A percentile compares a stretch with the other conserved stretches of the same genome.
Conservation (phyloP, 2,888 invertebrate genomes). For the Agapetus fuscipes region DNA sequence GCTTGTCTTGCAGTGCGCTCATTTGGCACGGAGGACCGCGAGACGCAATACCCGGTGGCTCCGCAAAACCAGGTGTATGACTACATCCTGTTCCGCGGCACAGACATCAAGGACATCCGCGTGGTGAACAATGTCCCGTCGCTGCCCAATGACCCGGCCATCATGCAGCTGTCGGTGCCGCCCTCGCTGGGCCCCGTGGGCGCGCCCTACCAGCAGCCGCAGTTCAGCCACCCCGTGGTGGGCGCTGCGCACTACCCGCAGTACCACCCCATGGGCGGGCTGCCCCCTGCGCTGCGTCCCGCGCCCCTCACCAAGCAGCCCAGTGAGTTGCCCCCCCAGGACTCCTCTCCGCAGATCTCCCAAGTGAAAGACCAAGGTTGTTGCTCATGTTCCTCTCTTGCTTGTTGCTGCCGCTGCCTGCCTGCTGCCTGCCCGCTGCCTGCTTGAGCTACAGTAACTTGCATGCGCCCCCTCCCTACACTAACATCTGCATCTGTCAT, state of each 20-base stretch:
- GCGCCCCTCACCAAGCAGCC: conserved; percentile 36
- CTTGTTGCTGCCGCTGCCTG: conserved; percentile 1
- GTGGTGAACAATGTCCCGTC: conserved; percentile 83
- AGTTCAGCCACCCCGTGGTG: conserved; percentile 64
- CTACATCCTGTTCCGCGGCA: conserved; percentile 95
- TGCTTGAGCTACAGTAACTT: too few species aligned
- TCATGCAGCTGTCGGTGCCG: conserved; percentile 81
- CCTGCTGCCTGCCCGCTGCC: too few species aligned
- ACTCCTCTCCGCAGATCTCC: conserved; percentile 23
- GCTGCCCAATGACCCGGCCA: conserved; percentile 95
- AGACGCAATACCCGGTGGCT: conserved; percentile 90
- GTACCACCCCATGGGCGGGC: conserved; percentile 45
- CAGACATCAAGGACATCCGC: conserved; percentile 97
- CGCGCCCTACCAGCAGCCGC: conserved; percentile 52
- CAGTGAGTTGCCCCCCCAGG: conserved; percentile 43
- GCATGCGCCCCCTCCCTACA: too few species aligned
- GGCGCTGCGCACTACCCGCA: conserved; percentile 44
- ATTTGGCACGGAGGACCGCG: conserved; percentile 97
- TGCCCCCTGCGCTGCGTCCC: conserved; percentile 37
- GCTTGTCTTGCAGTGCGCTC: conserved; percentile 71
- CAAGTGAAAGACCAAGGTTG: conserved; percentile 52
- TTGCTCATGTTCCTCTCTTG: conserved; percentile 23
- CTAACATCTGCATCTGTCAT: too few species aligned
- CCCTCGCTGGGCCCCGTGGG: conserved; percentile 54
- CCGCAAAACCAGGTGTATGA: conserved; percentile 97